These are phyloP conservation scores for Polypedilum pembai DNA, from an alignment of 1,140 invertebrate species.

Conservation along the genomic window DNA sequence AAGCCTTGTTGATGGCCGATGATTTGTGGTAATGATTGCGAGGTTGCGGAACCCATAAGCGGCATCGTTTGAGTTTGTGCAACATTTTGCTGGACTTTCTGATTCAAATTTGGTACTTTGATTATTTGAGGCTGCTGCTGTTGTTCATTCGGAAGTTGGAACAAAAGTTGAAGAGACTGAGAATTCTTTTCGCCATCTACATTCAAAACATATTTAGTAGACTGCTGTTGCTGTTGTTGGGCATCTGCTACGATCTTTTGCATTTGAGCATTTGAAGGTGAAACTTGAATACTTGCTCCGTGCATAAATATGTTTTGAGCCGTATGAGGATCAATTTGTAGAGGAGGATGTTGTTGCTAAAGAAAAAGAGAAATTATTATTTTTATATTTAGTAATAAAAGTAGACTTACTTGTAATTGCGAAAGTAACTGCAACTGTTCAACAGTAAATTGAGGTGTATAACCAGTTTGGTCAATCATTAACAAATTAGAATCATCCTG, in stretches of 20 bases:
- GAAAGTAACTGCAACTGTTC: constrained; percentile 31
- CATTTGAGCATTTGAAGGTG: constrained; percentile 27
- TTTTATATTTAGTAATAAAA: neutral
- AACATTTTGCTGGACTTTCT: constrained; percentile 24
- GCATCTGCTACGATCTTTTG: constrained; percentile 30
- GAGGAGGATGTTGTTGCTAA: constrained; percentile 45
- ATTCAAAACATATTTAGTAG: constrained; percentile 41
- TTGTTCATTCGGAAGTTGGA: constrained; percentile 37
- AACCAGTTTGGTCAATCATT: constrained; percentile 39
- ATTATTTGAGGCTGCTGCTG: constrained; percentile 36
- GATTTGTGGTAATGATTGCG: constrained; percentile 36
- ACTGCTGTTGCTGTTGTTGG: constrained; percentile 30
- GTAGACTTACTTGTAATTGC: constrained; percentile 29
- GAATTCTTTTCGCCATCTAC: constrained; percentile 40
- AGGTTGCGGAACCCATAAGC: neutral
- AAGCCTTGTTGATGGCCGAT: constrained; percentile 34
- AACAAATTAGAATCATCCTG: constrained; percentile 38
- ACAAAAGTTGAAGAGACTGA: constrained; percentile 41
- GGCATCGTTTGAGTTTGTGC: constrained; percentile 23
- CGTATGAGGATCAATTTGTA: constrained; percentile 35
- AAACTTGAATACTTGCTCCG: neutral
- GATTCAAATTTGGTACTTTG: constrained; percentile 29
- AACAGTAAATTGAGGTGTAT: constrained; percentile 32
- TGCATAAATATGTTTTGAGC: constrained; percentile 21
- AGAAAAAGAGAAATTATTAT: constrained; percentile 31